These are phyloP conservation scores for Leptoclinus maculatus DNA, from an alignment of 2,797 vertebrate species.

Conservation along the genomic window DNA sequence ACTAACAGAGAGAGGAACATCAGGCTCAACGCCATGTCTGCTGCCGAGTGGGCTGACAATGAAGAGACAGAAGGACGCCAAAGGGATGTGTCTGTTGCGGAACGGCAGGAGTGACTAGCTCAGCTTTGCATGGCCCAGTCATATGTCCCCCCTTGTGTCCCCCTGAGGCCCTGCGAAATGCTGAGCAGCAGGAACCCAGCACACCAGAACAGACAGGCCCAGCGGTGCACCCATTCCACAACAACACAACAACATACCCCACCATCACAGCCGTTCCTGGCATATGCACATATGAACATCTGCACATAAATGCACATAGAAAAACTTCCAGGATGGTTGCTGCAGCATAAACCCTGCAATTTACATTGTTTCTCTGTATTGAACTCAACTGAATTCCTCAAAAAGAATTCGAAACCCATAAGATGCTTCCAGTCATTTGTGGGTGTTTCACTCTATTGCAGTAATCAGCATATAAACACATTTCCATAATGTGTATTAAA, in stretches of 20 bases:
- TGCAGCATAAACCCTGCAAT: constrained; percentile 35
- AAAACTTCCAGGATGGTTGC: constrained; percentile 30
- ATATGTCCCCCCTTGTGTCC: constrained; percentile 59
- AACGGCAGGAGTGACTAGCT: constrained; percentile 67
- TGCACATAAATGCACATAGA: constrained; percentile 30
- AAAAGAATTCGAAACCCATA: constrained; percentile 6
- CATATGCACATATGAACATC: constrained; percentile 54
- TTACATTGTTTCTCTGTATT: constrained; percentile 21
- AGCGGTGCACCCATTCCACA: constrained; percentile 63
- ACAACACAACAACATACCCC: constrained; percentile 55
- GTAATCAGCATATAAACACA: constrained; percentile 41
- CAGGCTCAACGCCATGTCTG: constrained; percentile 44
- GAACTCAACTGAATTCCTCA: not conserved
- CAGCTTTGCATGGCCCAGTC: constrained; percentile 69
- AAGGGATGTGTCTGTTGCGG: constrained; percentile 67
- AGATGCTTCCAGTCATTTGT: constrained; percentile 15
- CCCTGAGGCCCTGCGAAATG: constrained; percentile 71
- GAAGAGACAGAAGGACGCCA: constrained; percentile 63
- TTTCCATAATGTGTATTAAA: constrained; percentile 53
- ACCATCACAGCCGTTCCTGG: constrained; percentile 40
- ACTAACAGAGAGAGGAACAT: constrained; percentile 37
- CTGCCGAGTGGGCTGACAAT: constrained; percentile 44
- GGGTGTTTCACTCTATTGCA: constrained; percentile 35
- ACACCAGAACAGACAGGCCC: constrained; percentile 77
- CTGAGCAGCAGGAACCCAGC: constrained; percentile 81